Conservation (phyloP, 1,140 invertebrate species). For the Hestina assimilis region DNA sequence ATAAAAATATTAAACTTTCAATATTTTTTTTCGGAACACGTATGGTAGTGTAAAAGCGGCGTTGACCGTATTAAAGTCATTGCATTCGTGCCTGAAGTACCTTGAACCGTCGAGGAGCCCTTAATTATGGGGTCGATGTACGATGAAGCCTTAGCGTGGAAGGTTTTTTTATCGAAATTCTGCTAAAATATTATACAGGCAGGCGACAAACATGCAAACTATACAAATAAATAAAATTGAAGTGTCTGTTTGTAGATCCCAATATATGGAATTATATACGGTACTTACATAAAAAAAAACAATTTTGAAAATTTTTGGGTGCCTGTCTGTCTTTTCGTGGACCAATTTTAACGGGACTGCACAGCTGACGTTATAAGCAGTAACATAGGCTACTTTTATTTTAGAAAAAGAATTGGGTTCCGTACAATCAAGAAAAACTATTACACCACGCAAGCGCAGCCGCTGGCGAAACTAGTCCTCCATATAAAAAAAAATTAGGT, state of each 20-base stretch:
- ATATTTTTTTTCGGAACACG: background rate
- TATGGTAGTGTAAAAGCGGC: background rate
- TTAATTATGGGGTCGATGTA: slow-evolving; percentile 13
- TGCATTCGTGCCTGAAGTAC: background rate
- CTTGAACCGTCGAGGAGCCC: slow-evolving; percentile 9
- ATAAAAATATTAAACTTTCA: background rate
- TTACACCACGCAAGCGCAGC: too few species aligned
- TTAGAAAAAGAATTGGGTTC: too few species aligned
- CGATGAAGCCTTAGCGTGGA: slow-evolving; percentile 14
- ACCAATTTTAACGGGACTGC: too few species aligned
- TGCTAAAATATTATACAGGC: background rate
- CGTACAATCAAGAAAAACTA: too few species aligned
- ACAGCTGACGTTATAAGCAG: too few species aligned
- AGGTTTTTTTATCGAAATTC: slow-evolving; percentile 6
- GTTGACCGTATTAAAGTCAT: background rate
- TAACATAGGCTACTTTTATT: too few species aligned
- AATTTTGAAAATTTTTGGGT: too few species aligned
- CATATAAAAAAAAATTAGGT: too few species aligned
- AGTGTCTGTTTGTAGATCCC: background rate
- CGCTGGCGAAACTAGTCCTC: too few species aligned
- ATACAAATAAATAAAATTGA: background rate
- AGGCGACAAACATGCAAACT: background rate
- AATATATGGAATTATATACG: too few species aligned
- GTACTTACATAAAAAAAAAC: too few species aligned
- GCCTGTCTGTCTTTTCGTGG: too few species aligned